A percentile compares a stretch with the other conserved stretches of the same genome.
These are phyloP conservation scores for Nycteola revayana DNA, from an alignment of 2,888 invertebrate genomes.

Conservation along the genomic window DNA sequence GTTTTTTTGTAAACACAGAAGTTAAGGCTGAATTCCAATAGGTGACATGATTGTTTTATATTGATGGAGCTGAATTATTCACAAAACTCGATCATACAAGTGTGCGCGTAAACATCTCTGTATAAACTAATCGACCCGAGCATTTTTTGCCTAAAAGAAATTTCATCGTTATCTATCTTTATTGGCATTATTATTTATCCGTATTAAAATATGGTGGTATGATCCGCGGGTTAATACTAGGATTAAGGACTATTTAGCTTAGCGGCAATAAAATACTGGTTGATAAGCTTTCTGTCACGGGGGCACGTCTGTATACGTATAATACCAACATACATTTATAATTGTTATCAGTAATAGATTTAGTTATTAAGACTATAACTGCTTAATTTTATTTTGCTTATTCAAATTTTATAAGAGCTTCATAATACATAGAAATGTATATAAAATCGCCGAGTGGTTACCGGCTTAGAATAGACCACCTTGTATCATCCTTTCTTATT, in stretches of 20 bases:
- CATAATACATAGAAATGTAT: too few species aligned
- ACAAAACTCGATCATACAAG: conserved; percentile 6
- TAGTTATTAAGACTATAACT: too few species aligned
- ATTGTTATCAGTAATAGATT: too few species aligned
- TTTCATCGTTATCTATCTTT: conserved; percentile 35
- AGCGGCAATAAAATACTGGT: conserved; percentile 37
- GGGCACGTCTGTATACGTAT: conserved; percentile 5
- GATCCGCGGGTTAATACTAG: conserved; percentile 41
- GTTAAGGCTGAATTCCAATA: conserved; percentile 50
- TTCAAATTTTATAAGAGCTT: too few species aligned
- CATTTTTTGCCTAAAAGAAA: conserved; percentile 32
- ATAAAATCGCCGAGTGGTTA: too few species aligned
- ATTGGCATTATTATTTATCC: conserved; percentile 45
- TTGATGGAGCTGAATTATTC: too few species aligned
- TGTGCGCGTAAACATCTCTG: conserved; percentile 15
- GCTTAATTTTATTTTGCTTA: too few species aligned
- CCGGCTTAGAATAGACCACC: too few species aligned
- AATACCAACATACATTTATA: too few species aligned
- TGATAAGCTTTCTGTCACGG: conserved; percentile 21
- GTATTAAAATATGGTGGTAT: conserved; percentile 32
- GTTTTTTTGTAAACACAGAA: too few species aligned
- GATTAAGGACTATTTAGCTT: conserved; percentile 46
- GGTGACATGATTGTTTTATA: conserved; percentile 38
- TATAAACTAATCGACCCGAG: conserved; percentile 29
- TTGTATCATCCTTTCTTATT: too few species aligned